phyloP scores from a whole-genome alignment of 2,113 vertebrate species.

The Sclerurus mexicanus region DNA sequence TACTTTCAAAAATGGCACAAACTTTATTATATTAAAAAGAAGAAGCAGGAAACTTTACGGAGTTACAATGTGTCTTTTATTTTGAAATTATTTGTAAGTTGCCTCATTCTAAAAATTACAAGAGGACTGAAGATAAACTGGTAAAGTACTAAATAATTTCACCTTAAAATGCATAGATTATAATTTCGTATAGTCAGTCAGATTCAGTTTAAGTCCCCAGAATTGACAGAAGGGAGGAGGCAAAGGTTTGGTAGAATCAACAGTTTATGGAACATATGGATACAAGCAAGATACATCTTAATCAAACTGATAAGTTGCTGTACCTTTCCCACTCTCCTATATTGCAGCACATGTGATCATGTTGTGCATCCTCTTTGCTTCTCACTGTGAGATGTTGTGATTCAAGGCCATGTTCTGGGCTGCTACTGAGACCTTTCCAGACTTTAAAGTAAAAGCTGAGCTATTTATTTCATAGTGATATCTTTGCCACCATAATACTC shows the following conservation, averaged over 20 bases:
- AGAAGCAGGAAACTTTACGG: background rate
- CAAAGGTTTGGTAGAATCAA: background rate
- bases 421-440: background rate
- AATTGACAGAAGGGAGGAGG: background rate
- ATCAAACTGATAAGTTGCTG: background rate
- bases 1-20: background rate
- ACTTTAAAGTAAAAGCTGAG: background rate
- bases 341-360: fast-evolving
- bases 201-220: background rate
- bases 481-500: background rate
- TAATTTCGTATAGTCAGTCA: background rate
- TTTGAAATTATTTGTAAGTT: background rate
- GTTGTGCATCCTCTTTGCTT: background rate
- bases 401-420: background rate
- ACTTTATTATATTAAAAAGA: background rate
- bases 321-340: background rate
- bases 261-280: background rate
- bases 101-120: background rate
- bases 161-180: background rate
- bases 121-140: background rate
- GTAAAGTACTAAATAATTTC: background rate
- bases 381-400: background rate
- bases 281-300: background rate
- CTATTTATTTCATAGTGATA: background rate
- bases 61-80: background rate